A percentile compares a stretch with the other conserved stretches of the same genome.
Evolutionary conservation across 2,797 vertebrate genomes (phyloP).

Genomic region (Ambastaia sidthimunki): DNA sequence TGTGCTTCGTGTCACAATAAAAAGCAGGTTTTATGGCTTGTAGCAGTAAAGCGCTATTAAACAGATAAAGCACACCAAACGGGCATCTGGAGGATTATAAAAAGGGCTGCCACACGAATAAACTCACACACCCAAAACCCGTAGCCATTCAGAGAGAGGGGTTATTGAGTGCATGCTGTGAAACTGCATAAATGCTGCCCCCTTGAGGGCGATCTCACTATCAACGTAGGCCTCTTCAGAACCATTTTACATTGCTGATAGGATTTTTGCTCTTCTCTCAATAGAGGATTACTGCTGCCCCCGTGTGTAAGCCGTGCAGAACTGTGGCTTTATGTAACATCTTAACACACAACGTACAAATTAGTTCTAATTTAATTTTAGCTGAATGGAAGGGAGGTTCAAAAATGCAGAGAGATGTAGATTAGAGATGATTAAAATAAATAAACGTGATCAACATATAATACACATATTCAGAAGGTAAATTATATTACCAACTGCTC

Average conservation of each 20-base stretch:
- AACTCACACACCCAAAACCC: slow-evolving; percentile 71
- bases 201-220: slow-evolving; percentile 17
- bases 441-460: not conserved
- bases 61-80: slow-evolving; percentile 66
- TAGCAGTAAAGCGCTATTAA: slow-evolving; percentile 65
- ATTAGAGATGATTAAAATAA: no score
- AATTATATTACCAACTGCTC: not conserved
- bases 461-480: not conserved
- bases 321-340: slow-evolving; percentile 98
- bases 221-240: not conserved
- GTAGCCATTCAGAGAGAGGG: slow-evolving; percentile 54
- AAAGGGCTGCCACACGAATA: slow-evolving; percentile 80
- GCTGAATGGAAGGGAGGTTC: not conserved
- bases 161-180: slow-evolving; percentile 52
- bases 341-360: slow-evolving; percentile 71
- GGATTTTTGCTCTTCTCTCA: not conserved
- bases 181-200: slow-evolving; percentile 34
- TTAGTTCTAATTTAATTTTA: not conserved
- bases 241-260: not conserved
- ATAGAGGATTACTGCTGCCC: slow-evolving; percentile 57
- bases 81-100: slow-evolving; percentile 66
- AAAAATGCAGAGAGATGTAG: no score
- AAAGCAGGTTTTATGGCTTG: slow-evolving; percentile 65
- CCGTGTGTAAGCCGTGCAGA: slow-evolving; percentile 89
- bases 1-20: slow-evolving; percentile 66